Conservation (phyloP, 2,113 vertebrate species). For the Microtus pennsylvanicus region DNA sequence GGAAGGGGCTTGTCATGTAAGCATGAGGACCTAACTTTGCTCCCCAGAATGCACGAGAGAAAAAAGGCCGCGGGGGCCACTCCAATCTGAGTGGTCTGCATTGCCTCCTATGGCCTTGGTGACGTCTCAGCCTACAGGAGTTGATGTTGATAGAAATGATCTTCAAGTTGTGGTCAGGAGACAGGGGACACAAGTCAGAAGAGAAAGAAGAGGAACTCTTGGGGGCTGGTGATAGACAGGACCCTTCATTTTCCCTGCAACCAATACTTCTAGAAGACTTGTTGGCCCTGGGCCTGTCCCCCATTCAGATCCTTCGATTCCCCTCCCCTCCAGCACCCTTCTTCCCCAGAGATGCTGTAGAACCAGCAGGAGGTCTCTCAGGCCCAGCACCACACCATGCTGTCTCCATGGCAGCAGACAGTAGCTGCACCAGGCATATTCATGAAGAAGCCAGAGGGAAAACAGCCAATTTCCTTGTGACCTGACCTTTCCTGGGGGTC, state of each 20-base stretch:
- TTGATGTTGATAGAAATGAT: too few relatives aligned
- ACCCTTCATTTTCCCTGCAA: not conserved
- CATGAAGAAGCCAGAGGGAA: constrained; percentile 51
- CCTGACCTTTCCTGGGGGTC: constrained; percentile 12
- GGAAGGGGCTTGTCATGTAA: too few relatives aligned
- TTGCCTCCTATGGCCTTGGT: too few relatives aligned
- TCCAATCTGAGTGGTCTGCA: too few relatives aligned
- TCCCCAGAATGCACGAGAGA: too few relatives aligned
- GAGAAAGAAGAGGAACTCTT: not conserved
- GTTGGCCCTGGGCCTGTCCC: constrained; percentile 24
- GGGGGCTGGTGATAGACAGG: not conserved
- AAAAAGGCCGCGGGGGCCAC: too few relatives aligned
- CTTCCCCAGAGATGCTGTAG: not conserved
- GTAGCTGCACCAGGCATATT: not conserved
- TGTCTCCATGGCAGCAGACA: constrained; percentile 68
- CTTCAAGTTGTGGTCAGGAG: not conserved
- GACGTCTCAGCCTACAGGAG: not conserved
- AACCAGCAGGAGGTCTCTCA: not conserved
- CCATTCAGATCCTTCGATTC: not conserved
- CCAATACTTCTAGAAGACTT: not conserved
- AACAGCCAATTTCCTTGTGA: constrained; percentile 38
- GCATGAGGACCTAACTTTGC: too few relatives aligned
- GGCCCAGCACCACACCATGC: constrained; percentile 26
- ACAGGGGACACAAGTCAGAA: not conserved
- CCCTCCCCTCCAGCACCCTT: not conserved